Conservation (phyloP, 1,140 invertebrate genomes). For the Sinella curviseta region DNA sequence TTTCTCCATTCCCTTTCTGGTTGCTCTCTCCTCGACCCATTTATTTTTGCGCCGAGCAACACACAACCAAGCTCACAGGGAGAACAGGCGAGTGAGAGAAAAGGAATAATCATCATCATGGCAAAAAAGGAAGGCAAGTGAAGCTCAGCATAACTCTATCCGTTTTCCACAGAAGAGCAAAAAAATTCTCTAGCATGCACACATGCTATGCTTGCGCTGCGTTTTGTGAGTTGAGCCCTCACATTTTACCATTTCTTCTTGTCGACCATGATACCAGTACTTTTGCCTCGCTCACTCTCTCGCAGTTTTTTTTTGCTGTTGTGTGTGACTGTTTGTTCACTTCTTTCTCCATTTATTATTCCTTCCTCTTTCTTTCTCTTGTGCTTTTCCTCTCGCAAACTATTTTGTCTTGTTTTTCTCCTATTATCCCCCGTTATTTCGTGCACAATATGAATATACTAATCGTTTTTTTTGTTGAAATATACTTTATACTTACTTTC, state of each 20-base stretch:
- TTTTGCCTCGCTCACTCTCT: too few relatives aligned
- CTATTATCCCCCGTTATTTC: neutral
- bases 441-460: neutral
- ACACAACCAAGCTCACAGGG: neutral
- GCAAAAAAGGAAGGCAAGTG: neutral
- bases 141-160: neutral
- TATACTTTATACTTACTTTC: too few relatives aligned
- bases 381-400: neutral
- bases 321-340: neutral
- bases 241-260: too few relatives aligned
- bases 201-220: too few relatives aligned
- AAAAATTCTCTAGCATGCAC: too few relatives aligned
- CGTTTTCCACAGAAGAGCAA: too few relatives aligned
- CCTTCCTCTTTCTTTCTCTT: neutral
- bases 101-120: neutral
- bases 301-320: too few relatives aligned
- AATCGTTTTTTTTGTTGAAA: neutral
- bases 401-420: neutral
- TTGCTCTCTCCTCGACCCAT: conserved; percentile 1
- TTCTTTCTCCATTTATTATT: conserved; percentile 8
- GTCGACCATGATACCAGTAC: too few relatives aligned
- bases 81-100: too few relatives aligned
- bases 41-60: neutral
- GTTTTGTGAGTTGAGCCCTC: neutral
- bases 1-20: neutral